phyloP scores from a whole-genome alignment of 1,140 invertebrate genomes.

The Diuraphis noxia region DNA sequence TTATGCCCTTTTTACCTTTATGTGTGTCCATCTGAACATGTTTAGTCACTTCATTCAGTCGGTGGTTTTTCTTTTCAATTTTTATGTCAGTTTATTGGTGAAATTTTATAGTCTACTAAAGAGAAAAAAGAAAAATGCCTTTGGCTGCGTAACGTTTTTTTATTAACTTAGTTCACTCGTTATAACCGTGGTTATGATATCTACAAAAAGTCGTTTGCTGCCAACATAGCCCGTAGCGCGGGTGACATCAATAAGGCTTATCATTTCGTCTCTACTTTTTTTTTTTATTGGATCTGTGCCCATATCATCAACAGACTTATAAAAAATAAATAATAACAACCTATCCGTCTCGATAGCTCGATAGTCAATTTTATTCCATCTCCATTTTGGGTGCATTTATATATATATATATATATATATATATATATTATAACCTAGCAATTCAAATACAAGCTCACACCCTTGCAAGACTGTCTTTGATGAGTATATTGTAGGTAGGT shows the following conservation, averaged over 20 bases:
- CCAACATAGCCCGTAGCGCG: background rate
- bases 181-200: background rate
- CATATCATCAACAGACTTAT: background rate
- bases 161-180: background rate
- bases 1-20: background rate
- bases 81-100: background rate
- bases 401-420: too few species aligned
- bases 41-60: background rate
- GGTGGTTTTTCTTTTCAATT: background rate
- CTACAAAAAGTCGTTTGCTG: background rate
- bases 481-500: background rate
- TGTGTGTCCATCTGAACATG: background rate
- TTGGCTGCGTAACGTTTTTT: background rate
- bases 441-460: background rate
- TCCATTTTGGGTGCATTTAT: background rate
- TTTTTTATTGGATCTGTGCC: background rate
- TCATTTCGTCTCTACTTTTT: slow-evolving; percentile 6
- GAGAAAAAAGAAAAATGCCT: background rate
- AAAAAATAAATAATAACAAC: background rate
- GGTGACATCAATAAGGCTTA: background rate
- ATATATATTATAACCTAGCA: too few species aligned
- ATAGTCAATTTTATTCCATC: background rate
- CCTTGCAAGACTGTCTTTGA: background rate
- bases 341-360: background rate
- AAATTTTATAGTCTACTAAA: background rate